A percentile compares a stretch with the other conserved stretches of the same genome.
Conservation (phyloP, 1,140 invertebrate genomes). For the Calephelis virginiensis region DNA sequence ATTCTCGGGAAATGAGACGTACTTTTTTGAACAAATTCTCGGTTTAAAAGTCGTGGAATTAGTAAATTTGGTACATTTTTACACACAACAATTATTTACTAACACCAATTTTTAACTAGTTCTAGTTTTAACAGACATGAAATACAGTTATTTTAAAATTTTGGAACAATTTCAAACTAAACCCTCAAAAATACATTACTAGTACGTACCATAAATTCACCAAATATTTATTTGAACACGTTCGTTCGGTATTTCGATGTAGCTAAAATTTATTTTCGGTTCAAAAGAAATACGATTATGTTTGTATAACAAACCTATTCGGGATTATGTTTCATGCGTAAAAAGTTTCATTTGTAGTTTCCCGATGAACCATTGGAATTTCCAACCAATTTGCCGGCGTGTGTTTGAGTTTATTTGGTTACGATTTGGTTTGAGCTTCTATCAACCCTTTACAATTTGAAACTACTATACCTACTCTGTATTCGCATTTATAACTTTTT, state of each 20-base stretch:
- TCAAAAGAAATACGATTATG: constrained; percentile 49
- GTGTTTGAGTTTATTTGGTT: constrained; percentile 16
- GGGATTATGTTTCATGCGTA: constrained; percentile 12
- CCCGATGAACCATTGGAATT: constrained; percentile 13
- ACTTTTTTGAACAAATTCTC: too few species aligned
- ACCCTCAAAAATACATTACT: not conserved
- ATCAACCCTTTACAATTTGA: constrained; percentile 10
- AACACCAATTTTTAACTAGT: too few species aligned
- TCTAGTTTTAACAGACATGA: too few species aligned
- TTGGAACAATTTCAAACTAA: not conserved
- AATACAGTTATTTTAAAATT: not conserved
- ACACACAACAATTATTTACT: too few species aligned
- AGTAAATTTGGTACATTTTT: too few species aligned
- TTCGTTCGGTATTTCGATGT: constrained; percentile 24
- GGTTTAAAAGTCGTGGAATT: too few species aligned
- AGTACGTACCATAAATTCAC: constrained; percentile 18
- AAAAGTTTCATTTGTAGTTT: constrained; percentile 14
- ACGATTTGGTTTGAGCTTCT: not conserved
- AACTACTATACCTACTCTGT: too few species aligned
- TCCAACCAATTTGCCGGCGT: constrained; percentile 8
- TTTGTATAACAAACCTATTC: constrained; percentile 42
- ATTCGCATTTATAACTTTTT: too few species aligned
- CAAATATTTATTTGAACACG: constrained; percentile 28
- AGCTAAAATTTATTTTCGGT: constrained; percentile 46
- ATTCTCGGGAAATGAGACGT: too few species aligned